Conservation (phyloP, 2,113 vertebrate genomes). For the Chaetura pelagica region DNA sequence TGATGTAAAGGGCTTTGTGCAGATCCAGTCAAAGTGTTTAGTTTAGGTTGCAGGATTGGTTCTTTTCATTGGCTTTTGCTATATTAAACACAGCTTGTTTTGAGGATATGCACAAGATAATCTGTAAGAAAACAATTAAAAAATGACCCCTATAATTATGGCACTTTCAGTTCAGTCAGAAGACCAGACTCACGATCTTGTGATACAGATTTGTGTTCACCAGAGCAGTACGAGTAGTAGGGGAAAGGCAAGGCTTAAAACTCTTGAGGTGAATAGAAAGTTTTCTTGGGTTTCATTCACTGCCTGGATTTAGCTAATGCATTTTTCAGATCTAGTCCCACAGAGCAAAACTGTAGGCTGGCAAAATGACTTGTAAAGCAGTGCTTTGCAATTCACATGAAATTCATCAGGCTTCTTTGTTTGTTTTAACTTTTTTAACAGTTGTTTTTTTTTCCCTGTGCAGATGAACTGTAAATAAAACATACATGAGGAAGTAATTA, state of each 20-base stretch:
- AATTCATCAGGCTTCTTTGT: not conserved
- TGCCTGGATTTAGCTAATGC: not conserved
- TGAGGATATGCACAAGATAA: fast-evolving
- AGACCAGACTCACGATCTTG: fast-evolving
- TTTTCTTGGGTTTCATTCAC: not conserved
- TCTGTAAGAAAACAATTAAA: not conserved
- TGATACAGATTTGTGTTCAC: not conserved
- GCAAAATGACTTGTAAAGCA: not conserved
- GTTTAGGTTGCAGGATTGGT: fast-evolving
- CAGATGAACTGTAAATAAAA: not conserved
- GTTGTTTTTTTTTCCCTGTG: not conserved
- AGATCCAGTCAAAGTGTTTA: not conserved
- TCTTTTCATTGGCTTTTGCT: not conserved
- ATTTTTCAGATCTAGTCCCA: not conserved
- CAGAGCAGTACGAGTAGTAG: not conserved
- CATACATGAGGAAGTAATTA: not conserved
- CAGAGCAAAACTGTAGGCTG: not conserved
- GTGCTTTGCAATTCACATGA: not conserved
- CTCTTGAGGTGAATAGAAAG: not conserved
- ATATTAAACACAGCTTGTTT: not conserved
- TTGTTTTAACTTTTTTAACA: no score
- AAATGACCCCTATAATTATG: fast-evolving
- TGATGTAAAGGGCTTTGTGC: not conserved
- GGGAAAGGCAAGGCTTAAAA: not conserved
- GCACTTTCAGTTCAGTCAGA: not conserved